Evolutionary conservation across 2,888 invertebrate genomes (phyloP), one percentile per base, ranked within the genome.

Genomic region (Zonitis immaculata): DNA sequence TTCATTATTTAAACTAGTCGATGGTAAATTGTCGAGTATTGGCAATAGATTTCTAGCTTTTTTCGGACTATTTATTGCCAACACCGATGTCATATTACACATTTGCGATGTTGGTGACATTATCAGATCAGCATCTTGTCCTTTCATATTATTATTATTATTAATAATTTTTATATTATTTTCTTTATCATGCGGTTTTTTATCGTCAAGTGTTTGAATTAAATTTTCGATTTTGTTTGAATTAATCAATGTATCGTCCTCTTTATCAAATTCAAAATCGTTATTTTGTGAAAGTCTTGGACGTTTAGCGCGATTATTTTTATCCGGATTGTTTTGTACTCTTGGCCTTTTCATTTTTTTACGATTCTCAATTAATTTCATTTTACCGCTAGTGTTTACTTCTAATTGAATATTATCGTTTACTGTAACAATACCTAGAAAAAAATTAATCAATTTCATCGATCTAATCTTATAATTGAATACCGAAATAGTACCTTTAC

Each of bases 101-200:
- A 81, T 76, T 61, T 79, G 78, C 27, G 78, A 79, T 6, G 78
- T 78, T 3, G 80, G 79, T 2, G 80, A 80, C 66, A 80, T 57
- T 27, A 75, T 61, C 27, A 66, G 48, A 27, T 68, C 64, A 12
- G 63, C 61, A 1, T 54, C 51, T 1, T 6, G 16, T 9, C 27
- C 42, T n/a, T n/a, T n/a, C n/a, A n/a, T n/a, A 22, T 12, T 16
- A 32, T 32, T 18, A 48, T 56, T 50, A 49, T 59, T 53, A 52
- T 57, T 51, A 20, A 56, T 42, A 22, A 48, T 49, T 11, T 46
- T 42, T 6, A 20, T 14, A 48, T 56, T 48, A n/a, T n/a, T n/a
- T n/a, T n/a, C n/a, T n/a, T n/a, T n/a, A n/a, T n/a, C n/a, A n/a
- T n/a, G n/a, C n/a, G n/a, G n/a, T 35, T 58, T 53, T 52, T 59